phyloP scores from a whole-genome alignment of 2,888 invertebrate genomes.

The Zaprionus lineosus region DNA sequence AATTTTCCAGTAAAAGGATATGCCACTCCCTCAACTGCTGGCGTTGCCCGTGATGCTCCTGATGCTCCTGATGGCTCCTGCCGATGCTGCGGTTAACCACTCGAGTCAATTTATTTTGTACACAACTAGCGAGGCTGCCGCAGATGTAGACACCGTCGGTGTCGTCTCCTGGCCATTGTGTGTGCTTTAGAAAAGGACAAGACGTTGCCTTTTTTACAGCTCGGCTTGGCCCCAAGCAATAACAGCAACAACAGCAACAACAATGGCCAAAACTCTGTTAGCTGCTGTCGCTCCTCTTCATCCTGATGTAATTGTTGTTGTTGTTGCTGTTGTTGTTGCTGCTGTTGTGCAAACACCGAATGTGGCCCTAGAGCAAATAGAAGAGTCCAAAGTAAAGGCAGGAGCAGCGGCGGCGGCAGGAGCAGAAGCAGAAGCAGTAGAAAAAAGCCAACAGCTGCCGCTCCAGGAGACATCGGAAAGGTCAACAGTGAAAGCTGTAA shows the following conservation, averaged over 20 bases:
- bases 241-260: conserved; percentile 11
- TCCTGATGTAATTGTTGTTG: too few species aligned
- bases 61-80: conserved; percentile 16
- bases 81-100: conserved; percentile 66
- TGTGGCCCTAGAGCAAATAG: conserved; percentile 57
- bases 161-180: conserved; percentile 36
- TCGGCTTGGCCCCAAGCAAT: conserved; percentile 40
- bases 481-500: conserved; percentile 37
- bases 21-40: conserved; percentile 20
- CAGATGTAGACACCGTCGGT: conserved; percentile 1
- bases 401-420: not conserved
- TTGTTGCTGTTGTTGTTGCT: too few species aligned
- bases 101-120: conserved; percentile 77
- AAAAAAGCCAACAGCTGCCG: conserved; percentile 21
- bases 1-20: conserved; percentile 66
- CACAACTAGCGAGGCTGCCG: conserved; percentile 61
- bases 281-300: conserved; percentile 57
- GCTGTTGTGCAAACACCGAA: conserved; percentile 67
- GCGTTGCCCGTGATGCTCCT: not conserved
- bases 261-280: conserved; percentile 17
- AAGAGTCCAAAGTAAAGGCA: conserved; percentile 1
- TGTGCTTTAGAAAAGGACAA: conserved; percentile 59
- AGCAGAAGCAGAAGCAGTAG: conserved; percentile 17
- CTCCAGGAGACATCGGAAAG: conserved; percentile 30
- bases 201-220: conserved; percentile 62